Conservation (phyloP, 1,140 invertebrate species). For the Hycleus cichorii region DNA sequence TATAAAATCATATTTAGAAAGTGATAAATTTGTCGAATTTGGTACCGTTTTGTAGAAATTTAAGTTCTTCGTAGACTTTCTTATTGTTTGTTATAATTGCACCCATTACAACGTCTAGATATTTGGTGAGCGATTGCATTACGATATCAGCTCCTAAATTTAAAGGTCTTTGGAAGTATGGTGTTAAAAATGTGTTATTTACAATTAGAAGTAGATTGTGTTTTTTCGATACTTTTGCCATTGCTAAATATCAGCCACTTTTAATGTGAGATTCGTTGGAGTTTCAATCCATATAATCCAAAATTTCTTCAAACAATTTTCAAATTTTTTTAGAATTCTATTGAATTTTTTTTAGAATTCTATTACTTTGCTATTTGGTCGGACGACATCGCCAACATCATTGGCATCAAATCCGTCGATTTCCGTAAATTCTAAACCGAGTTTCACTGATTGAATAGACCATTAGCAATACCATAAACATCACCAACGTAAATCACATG, state of each 20-base stretch:
- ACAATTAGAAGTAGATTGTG: constrained; percentile 90
- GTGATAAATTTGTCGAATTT: constrained; percentile 27
- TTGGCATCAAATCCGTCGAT: constrained; percentile 80
- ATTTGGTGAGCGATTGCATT: constrained; percentile 77
- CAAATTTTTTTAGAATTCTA: not conserved
- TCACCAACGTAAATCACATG: constrained; percentile 90
- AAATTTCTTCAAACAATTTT: not conserved
- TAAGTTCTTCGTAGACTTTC: constrained; percentile 62
- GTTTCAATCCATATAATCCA: constrained; percentile 80
- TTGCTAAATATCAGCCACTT: constrained; percentile 83
- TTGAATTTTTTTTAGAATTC: not conserved
- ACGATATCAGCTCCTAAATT: too few species aligned
- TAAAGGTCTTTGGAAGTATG: constrained; percentile 78
- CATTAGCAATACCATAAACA: constrained; percentile 89
- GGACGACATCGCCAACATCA: constrained; percentile 60
- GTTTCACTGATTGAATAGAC: constrained; percentile 51
- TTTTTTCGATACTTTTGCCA: constrained; percentile 63
- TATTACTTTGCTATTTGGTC: constrained; percentile 77
- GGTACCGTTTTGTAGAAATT: constrained; percentile 84
- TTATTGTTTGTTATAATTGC: constrained; percentile 49
- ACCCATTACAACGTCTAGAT: constrained; percentile 82
- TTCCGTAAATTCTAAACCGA: constrained; percentile 69
- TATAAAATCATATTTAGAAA: constrained; percentile 38
- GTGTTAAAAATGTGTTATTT: constrained; percentile 88
- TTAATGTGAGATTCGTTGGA: constrained; percentile 94